Evolutionary conservation across 2,888 invertebrate genomes (phyloP), one percentile per base, ranked within the genome.

Genomic region (Sepioteuthis lessoniana): DNA sequence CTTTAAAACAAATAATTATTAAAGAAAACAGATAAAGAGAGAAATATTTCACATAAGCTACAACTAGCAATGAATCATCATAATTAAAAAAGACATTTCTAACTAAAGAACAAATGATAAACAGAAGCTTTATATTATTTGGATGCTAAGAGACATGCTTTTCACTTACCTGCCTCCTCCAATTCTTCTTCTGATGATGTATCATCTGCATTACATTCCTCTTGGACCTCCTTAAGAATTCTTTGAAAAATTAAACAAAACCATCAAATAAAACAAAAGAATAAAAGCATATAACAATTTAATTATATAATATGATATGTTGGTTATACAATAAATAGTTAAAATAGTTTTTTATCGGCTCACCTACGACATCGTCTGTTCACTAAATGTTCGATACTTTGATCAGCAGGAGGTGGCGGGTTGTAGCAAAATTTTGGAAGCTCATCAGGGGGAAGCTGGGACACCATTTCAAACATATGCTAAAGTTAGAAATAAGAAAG

Each of bases 101-200:
- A 25, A 55, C 55, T 25, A 21, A 55, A 55, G 25, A 1, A 55
- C 25, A 55, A 55, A 55, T 1, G 50, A 76, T 76, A 76, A 31
- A 76, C 0, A 31, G 1, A 13, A 35, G 1, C 0, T 10, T n/a
- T n/a, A 76, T n/a, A n/a, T 76, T 35, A 35, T 76, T 76, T 76
- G n/a, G n/a, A 35, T 76, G 16, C 10, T n/a, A 76, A 35, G 13
- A 35, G 35, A n/a, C 13, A 1, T 76, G 13, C 16, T 35, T 76
- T n/a, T n/a, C 31, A 92, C 92, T 92, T 28, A 92, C 92, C 47
- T 47, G 92, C n/a, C 13, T 92, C 92, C 38, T 92, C 95, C 76
- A 96, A 96, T 50, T 98, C 98, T 97, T 98, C 98, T 95, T 98
- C 98, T 50, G 98, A 98, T 94, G 97, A 97, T 7, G 97, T 96